phyloP scores from a whole-genome alignment of 2,888 invertebrate genomes.

The Blastobasis lacticolella region DNA sequence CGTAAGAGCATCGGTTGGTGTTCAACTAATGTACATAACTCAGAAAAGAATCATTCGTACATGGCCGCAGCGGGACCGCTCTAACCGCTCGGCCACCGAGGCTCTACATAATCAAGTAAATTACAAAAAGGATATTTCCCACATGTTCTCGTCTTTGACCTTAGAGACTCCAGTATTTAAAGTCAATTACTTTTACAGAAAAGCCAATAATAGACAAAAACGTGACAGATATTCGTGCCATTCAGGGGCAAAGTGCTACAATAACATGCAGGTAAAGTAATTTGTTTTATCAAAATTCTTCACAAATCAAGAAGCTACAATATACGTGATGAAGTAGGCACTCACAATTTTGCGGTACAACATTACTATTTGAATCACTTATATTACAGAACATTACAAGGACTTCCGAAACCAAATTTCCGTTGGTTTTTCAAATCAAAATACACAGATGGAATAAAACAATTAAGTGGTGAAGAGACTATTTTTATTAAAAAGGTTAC shows the following conservation, averaged over 20 bases:
- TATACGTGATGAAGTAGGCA: neutral
- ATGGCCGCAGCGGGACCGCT: no score
- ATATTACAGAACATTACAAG: slow-evolving; percentile 22
- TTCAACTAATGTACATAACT: no score
- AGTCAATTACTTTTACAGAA: slow-evolving; percentile 18
- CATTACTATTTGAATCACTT: neutral
- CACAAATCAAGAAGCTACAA: neutral
- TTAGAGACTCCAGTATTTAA: neutral
- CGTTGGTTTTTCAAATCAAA: slow-evolving; percentile 24
- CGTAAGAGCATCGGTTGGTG: no score
- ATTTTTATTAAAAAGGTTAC: slow-evolving; percentile 15
- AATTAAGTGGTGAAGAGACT: slow-evolving; percentile 12
- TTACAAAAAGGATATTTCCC: no score
- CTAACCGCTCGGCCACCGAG: no score
- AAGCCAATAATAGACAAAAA: slow-evolving; percentile 28
- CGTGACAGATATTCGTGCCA: slow-evolving; percentile 6
- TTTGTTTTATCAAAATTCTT: neutral
- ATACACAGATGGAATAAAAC: slow-evolving; percentile 1
- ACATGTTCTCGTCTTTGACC: neutral
- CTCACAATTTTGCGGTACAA: neutral
- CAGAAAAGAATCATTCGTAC: no score
- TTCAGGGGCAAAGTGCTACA: slow-evolving; percentile 15
- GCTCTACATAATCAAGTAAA: no score
- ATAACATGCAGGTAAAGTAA: slow-evolving; percentile 30
- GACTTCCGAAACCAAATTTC: slow-evolving; percentile 26